Conservation (phyloP, 2,888 invertebrate species). For the Idaea straminata region DNA sequence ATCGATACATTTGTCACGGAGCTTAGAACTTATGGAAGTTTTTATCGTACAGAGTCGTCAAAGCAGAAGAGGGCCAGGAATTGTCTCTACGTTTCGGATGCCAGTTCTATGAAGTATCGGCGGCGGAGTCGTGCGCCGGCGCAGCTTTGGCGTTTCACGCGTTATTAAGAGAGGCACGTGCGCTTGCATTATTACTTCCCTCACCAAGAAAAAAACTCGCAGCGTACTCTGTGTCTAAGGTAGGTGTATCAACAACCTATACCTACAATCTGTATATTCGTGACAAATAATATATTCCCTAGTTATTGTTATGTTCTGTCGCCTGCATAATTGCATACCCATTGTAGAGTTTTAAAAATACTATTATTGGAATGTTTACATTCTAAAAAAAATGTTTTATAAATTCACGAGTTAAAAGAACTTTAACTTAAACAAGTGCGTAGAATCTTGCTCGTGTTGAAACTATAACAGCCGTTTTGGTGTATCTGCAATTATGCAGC, state of each 20-base stretch:
- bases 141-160: constrained; percentile 90
- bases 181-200: constrained; percentile 84
- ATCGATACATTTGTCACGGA: background rate
- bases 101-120: constrained; percentile 92
- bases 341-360: no score
- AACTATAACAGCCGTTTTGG: no score
- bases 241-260: constrained; percentile 37
- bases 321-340: no score
- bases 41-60: constrained; percentile 82
- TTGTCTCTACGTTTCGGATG: constrained; percentile 88
- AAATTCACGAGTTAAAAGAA: no score
- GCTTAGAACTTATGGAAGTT: background rate
- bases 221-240: constrained; percentile 88
- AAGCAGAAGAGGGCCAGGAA: constrained; percentile 90
- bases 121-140: constrained; percentile 90
- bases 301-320: no score
- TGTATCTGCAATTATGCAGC: no score
- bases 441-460: no score
- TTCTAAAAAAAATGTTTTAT: no score
- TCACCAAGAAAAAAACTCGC: constrained; percentile 87
- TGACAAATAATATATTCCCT: no score
- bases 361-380: no score
- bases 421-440: no score
- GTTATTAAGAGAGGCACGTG: constrained; percentile 86
- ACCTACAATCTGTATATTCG: no score